Percentiles rank a stretch among this genome's conserved stretches.
These are phyloP conservation scores for Erpornis zantholeuca DNA, from an alignment of 2,113 vertebrate genomes.

Conservation along the genomic window DNA sequence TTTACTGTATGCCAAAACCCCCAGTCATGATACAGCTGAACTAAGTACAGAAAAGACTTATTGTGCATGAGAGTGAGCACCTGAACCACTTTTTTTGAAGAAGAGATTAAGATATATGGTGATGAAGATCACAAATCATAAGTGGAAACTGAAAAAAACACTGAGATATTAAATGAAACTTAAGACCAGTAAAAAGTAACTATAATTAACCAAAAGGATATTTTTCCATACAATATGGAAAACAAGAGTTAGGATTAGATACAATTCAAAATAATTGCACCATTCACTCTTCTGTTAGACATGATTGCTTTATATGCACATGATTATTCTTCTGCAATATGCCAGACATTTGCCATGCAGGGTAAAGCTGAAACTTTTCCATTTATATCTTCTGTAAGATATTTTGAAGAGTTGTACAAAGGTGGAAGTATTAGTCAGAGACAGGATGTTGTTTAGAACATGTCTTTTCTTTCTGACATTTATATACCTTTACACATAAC, in stretches of 20 bases:
- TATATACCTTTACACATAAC: fast-evolving
- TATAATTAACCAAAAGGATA: neutral
- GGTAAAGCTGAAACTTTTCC: neutral
- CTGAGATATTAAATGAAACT: neutral
- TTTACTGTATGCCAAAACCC: neutral
- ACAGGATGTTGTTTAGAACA: neutral
- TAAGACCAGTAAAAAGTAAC: neutral
- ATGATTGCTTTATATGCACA: neutral
- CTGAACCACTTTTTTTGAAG: neutral
- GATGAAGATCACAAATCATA: neutral
- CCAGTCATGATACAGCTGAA: fast-evolving
- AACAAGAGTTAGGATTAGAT: neutral
- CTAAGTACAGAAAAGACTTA: neutral
- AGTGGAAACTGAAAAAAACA: neutral
- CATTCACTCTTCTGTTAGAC: neutral
- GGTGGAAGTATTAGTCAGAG: neutral
- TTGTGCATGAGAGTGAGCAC: neutral
- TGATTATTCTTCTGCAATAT: neutral
- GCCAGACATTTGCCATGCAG: neutral
- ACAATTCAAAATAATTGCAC: neutral
- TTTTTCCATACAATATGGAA: neutral
- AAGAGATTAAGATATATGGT: neutral
- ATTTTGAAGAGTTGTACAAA: neutral
- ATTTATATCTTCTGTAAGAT: neutral
- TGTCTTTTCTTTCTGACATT: neutral